These are phyloP conservation scores for Drosophila saltans DNA, from an alignment of 1,140 invertebrate genomes.

Conservation along the genomic window DNA sequence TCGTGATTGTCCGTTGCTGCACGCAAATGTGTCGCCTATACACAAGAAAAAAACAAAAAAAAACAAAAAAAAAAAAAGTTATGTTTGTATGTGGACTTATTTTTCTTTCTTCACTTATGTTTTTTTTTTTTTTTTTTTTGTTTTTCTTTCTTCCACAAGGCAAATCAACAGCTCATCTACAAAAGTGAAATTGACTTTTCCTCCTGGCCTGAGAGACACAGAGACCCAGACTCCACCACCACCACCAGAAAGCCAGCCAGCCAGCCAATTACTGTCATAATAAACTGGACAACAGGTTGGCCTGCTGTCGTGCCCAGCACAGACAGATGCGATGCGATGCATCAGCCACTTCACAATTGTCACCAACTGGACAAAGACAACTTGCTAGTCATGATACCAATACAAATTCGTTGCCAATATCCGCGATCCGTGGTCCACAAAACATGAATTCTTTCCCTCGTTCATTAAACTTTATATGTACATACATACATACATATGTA, in stretches of 20 bases:
- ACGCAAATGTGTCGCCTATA: constrained; percentile 84
- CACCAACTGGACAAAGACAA: constrained; percentile 31
- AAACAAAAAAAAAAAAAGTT: constrained; percentile 29
- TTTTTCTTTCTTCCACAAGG: constrained; percentile 15
- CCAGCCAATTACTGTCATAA: constrained; percentile 77
- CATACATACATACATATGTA: too few species aligned
- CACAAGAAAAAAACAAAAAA: constrained; percentile 33
- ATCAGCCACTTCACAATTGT: constrained; percentile 23
- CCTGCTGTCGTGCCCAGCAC: constrained; percentile 37
- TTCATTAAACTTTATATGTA: too few species aligned
- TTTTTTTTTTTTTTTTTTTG: constrained; percentile 1
- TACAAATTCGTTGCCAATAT: neutral
- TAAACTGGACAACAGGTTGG: constrained; percentile 67
- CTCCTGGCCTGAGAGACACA: constrained; percentile 31
- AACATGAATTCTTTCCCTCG: too few species aligned
- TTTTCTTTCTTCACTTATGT: neutral
- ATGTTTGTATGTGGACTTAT: constrained; percentile 19
- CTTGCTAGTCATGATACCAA: constrained; percentile 19
- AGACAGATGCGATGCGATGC: constrained; percentile 6
- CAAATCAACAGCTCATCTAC: constrained; percentile 58
- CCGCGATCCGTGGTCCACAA: neutral
- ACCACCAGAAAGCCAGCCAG: too few species aligned
- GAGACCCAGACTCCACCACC: constrained; percentile 13
- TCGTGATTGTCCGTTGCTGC: constrained; percentile 83
- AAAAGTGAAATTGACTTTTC: constrained; percentile 72